Evolutionary conservation across 2,113 vertebrate genomes (phyloP).

Genomic region (Psittacara wagleri): DNA sequence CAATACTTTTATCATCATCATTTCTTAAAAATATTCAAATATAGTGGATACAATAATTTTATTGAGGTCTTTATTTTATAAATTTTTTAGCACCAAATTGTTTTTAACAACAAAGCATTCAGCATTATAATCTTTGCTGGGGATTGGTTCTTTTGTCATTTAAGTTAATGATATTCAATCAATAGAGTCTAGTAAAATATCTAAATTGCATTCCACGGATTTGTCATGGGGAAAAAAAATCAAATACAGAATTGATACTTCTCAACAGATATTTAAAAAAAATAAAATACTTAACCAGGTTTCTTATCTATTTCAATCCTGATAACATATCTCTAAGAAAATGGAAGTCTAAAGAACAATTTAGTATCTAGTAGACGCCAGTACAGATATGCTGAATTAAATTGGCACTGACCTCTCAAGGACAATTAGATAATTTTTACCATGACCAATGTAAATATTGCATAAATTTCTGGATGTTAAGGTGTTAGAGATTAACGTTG

Average conservation of each 20-base stretch:
- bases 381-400: background rate
- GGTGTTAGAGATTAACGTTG: background rate
- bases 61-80: accelerated
- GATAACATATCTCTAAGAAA: background rate
- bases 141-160: background rate
- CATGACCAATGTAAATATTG: background rate
- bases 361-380: background rate
- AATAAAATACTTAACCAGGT: background rate
- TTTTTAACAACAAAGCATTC: background rate
- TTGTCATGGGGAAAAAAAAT: background rate
- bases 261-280: background rate
- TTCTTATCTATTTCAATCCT: background rate
- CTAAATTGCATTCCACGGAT: background rate
- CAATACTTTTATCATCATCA: background rate
- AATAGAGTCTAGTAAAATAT: background rate
- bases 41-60: background rate
- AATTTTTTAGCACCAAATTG: background rate
- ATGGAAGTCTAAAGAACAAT: background rate
- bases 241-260: background rate
- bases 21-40: background rate
- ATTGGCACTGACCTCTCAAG: background rate
- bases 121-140: background rate
- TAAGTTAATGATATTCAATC: background rate
- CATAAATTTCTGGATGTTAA: background rate
- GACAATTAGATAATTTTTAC: background rate